A percentile compares a stretch with the other conserved stretches of the same genome.
These are phyloP conservation scores for Pangasianodon gigas DNA, from an alignment of 2,113 vertebrate genomes.

Conservation along the genomic window DNA sequence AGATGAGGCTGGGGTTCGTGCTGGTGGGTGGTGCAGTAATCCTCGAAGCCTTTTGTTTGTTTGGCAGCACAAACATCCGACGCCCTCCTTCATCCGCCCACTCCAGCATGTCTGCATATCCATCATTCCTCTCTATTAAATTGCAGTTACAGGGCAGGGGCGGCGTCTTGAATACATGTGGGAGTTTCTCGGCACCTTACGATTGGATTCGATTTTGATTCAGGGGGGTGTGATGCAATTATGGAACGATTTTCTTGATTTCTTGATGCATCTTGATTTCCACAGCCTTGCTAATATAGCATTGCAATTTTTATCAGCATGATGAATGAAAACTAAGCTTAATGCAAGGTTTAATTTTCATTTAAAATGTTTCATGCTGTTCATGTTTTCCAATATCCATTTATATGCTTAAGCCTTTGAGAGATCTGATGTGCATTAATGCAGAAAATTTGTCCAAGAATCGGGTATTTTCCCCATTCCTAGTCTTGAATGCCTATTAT, in stretches of 20 bases:
- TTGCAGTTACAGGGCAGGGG: neutral
- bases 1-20: neutral
- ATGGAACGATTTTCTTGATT: neutral
- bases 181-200: neutral
- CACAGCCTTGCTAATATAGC: neutral
- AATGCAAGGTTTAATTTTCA: neutral
- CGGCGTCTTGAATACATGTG: neutral
- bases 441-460: neutral
- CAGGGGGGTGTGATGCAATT: neutral
- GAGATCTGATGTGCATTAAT: neutral
- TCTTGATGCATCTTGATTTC: neutral
- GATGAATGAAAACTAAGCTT: neutral
- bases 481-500: neutral
- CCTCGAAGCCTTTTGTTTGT: conserved; percentile 28
- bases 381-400: neutral
- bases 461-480: neutral
- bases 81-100: neutral
- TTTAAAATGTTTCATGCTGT: too few species aligned
- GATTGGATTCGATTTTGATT: neutral
- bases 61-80: neutral
- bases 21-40: conserved; percentile 26
- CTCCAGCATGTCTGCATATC: neutral
- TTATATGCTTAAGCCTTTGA: neutral
- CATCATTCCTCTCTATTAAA: conserved; percentile 2
- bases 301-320: neutral